Evolutionary conservation across 2,888 invertebrate genomes (phyloP).

Genomic region (Cetonia aurata): DNA sequence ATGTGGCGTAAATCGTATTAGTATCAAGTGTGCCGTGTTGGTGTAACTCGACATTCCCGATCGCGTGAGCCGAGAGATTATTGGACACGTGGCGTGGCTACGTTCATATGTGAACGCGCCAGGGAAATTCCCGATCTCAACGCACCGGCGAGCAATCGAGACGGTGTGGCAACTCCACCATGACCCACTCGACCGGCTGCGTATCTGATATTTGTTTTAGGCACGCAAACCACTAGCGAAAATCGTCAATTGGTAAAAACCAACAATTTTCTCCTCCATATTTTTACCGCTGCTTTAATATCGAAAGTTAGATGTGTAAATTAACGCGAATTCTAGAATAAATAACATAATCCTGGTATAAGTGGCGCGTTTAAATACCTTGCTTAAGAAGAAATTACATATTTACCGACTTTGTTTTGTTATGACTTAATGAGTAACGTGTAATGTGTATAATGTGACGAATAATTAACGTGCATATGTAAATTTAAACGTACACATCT

Average conservation of each 20-base stretch:
- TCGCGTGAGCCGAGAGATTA: conserved; percentile 38
- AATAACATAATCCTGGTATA: not conserved
- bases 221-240: conserved; percentile 21
- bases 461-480: conserved; percentile 4
- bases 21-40: not conserved
- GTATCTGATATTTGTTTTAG: conserved; percentile 24
- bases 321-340: not conserved
- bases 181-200: conserved; percentile 25
- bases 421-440: not conserved
- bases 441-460: not conserved
- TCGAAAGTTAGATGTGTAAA: not conserved
- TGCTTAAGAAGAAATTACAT: not conserved
- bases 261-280: not conserved
- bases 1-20: conserved; percentile 11
- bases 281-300: not conserved
- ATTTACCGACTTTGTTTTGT: not conserved
- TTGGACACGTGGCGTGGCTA: conserved; percentile 25
- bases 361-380: not conserved
- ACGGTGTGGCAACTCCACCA: conserved; percentile 5
- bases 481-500: not conserved
- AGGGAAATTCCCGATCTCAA: not conserved
- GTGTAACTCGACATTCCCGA: not conserved
- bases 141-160: not conserved
- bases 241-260: conserved; percentile 26
- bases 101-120: conserved; percentile 4